Conservation (phyloP, 2,888 invertebrate genomes). For the Argyresthia goedartella region DNA sequence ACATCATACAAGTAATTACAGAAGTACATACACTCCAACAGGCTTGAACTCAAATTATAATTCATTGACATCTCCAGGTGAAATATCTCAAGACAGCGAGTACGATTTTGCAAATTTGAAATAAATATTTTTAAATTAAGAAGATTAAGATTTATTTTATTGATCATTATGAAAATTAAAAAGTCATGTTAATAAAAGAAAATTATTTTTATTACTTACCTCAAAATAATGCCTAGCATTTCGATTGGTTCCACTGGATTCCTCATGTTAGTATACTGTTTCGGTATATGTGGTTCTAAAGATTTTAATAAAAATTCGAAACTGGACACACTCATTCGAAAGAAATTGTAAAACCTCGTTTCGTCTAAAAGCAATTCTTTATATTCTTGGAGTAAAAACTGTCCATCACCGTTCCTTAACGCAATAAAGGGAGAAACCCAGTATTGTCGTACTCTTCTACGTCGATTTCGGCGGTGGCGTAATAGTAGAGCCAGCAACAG, state of each 20-base stretch:
- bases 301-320: slow-evolving; percentile 18
- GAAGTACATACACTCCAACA: slow-evolving; percentile 12
- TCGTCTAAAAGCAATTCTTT: slow-evolving; percentile 17
- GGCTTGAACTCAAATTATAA: slow-evolving; percentile 1
- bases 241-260: slow-evolving; percentile 21
- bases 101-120: slow-evolving; percentile 7
- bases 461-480: slow-evolving; percentile 12
- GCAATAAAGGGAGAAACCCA: slow-evolving; percentile 12
- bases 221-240: slow-evolving; percentile 21
- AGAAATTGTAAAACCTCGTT: slow-evolving; percentile 15
- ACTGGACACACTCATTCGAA: slow-evolving; percentile 17
- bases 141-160: slow-evolving; percentile 5
- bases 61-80: slow-evolving; percentile 9
- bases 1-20: slow-evolving; percentile 3
- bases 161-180: slow-evolving; percentile 6
- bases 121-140: slow-evolving; percentile 4
- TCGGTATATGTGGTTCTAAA: slow-evolving; percentile 21
- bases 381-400: slow-evolving; percentile 16
- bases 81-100: slow-evolving; percentile 13
- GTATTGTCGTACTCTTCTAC: slow-evolving; percentile 10
- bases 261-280: slow-evolving; percentile 22
- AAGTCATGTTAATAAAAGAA: slow-evolving; percentile 3
- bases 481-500: slow-evolving; percentile 11
- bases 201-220: slow-evolving; percentile 15
- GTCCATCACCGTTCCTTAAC: slow-evolving; percentile 14